Evolutionary conservation across 2,113 vertebrate genomes (phyloP).

Genomic region (Phrynocephalus versicolor): DNA sequence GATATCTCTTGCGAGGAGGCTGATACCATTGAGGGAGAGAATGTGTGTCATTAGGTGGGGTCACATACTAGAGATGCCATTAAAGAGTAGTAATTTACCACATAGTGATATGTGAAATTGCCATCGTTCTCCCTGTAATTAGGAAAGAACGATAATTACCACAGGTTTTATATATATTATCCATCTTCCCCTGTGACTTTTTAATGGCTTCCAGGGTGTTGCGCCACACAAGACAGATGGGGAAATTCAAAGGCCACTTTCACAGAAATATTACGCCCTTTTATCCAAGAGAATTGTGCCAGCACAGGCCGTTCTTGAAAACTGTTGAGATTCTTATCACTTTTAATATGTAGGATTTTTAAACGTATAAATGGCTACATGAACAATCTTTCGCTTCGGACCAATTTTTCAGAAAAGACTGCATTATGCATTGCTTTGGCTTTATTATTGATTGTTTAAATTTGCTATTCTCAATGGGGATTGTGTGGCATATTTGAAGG

Average conservation of each 20-base stretch:
- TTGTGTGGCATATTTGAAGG: too few relatives aligned
- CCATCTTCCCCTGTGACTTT: slow-evolving; percentile 12
- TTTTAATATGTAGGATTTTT: not conserved
- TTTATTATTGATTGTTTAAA: not conserved
- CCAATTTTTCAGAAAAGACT: too few relatives aligned
- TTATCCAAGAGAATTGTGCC: not conserved
- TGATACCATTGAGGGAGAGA: not conserved
- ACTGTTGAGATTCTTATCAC: not conserved
- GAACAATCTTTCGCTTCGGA: not conserved
- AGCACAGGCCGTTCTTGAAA: not conserved
- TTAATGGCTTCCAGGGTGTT: not conserved
- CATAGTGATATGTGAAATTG: slow-evolving; percentile 2
- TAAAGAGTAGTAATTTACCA: slow-evolving; percentile 25
- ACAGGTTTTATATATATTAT: slow-evolving; percentile 20
- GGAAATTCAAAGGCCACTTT: slow-evolving; percentile 2
- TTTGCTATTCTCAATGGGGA: not conserved
- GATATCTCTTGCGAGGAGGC: not conserved
- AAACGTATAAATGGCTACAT: not conserved
- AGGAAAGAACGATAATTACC: slow-evolving; percentile 18
- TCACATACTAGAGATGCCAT: slow-evolving; percentile 10
- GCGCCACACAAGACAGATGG: not conserved
- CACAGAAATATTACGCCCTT: not conserved
- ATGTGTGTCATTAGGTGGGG: slow-evolving; percentile 14
- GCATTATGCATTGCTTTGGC: not conserved
- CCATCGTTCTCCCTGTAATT: not conserved